Evolutionary conservation across 2,888 invertebrate genomes (phyloP).

Genomic region (Molorchus minor): DNA sequence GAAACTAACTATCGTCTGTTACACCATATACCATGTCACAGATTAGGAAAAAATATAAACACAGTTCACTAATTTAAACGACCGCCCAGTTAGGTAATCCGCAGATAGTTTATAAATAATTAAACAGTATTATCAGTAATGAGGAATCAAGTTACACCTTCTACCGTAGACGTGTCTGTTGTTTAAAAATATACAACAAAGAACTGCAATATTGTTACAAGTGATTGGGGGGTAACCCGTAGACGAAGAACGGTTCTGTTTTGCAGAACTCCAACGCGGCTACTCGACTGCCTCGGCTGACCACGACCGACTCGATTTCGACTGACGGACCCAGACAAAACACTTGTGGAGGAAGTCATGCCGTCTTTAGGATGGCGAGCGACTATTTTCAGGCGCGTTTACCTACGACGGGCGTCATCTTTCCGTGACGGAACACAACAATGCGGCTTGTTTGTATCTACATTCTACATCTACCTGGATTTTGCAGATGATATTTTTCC

Average conservation of each 20-base stretch:
- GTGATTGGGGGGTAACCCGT: conserved; percentile 17
- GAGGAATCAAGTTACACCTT: not conserved
- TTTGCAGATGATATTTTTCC: not conserved
- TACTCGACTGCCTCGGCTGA: conserved; percentile 27
- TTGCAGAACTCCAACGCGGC: conserved; percentile 23
- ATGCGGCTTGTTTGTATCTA: no score
- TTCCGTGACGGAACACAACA: conserved; percentile 3
- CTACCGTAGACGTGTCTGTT: not conserved
- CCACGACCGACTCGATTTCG: not conserved
- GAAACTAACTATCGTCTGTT: not conserved
- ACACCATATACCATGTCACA: conserved; percentile 3
- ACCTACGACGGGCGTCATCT: conserved; percentile 24
- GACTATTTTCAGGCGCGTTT: conserved; percentile 16
- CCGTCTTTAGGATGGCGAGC: conserved; percentile 6
- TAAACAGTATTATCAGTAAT: conserved; percentile 12
- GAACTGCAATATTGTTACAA: conserved; percentile 22
- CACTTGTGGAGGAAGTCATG: conserved; percentile 19
- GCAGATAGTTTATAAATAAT: not conserved
- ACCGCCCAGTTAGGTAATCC: no score
- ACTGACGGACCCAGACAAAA: conserved; percentile 8
- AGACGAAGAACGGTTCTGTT: conserved; percentile 25
- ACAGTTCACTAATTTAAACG: conserved; percentile 21
- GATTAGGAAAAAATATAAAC: conserved; percentile 1
- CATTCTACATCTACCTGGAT: conserved; percentile 19
- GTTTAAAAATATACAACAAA: conserved; percentile 20